Conservation (phyloP, 2,888 invertebrate species). For the Platynereis dumerilii region DNA sequence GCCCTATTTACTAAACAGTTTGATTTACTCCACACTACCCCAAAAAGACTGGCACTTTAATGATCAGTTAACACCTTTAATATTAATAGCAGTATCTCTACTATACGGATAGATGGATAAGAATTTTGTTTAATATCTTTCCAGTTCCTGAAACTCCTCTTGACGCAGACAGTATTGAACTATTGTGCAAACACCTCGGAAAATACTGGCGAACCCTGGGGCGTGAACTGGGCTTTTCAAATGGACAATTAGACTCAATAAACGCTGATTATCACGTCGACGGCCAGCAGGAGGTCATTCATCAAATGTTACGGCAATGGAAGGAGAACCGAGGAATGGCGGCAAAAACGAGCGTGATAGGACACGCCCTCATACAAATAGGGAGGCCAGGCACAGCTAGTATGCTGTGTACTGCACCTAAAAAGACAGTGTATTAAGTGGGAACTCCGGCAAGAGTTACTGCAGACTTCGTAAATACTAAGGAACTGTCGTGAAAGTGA, state of each 20-base stretch:
- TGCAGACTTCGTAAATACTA: too few relatives aligned
- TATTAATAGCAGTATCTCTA: too few relatives aligned
- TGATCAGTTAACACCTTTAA: too few relatives aligned
- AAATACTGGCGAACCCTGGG: constrained; percentile 18
- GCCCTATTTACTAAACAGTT: too few relatives aligned
- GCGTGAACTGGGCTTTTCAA: constrained; percentile 9
- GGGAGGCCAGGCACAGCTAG: neutral
- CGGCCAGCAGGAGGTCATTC: constrained; percentile 18
- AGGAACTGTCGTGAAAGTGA: too few relatives aligned
- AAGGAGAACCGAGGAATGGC: constrained; percentile 9
- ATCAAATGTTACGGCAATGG: constrained; percentile 26
- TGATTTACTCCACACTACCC: too few relatives aligned
- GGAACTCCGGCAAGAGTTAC: too few relatives aligned
- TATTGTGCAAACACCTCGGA: constrained; percentile 12
- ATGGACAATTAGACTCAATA: constrained; percentile 15
- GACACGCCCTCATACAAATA: neutral
- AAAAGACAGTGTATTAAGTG: too few relatives aligned
- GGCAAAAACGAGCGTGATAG: constrained; percentile 11
- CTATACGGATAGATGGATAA: too few relatives aligned
- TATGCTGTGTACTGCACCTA: neutral
- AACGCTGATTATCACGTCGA: constrained; percentile 14
- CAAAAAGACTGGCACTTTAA: too few relatives aligned
- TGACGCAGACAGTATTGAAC: constrained; percentile 5
- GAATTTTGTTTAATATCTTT: neutral
- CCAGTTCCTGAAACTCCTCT: neutral